Evolutionary conservation across 1,140 invertebrate genomes (phyloP), one percentile per base, ranked within the genome.

Genomic region (Drosophila teissieri): DNA sequence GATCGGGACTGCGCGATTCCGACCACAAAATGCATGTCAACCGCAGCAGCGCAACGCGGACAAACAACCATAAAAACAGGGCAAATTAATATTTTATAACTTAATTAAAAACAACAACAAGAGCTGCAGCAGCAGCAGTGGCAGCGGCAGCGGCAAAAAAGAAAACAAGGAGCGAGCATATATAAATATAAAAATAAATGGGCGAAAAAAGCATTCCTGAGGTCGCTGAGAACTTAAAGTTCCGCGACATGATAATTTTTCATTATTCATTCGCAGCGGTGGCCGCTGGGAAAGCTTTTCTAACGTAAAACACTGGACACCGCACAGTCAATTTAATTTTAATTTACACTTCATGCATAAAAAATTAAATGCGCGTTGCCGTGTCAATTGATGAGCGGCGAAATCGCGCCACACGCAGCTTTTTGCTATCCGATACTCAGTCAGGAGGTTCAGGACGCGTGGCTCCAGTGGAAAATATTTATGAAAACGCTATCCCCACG

Each of bases 1-100:
- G 49, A 70, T 49, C 56, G 36, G 74, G 54, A 60, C 39, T 62
- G 42, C 22, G 64, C 52, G 67, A 57, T 46, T 72, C 53, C 37
- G 46, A 83, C 80, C 80, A 70, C 80, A 79, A 82, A 82, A 83
- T 83, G 80, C 80, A 82, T 83, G 74, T 78, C 80, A 75, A 82
- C 80, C 80, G 56, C 80, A 82, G 63, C 34, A 55, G 49, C 73
- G 24, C 63, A 69, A 15, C 73, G 52, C 36, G 42, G 27, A 67
- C 37, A 64, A 51, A 73, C 60, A 68, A 55, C 57, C 55, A 61
- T 70, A 80, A 57, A 57, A 80, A 76, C 57, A 81, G 57, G 54
- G 52, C 75, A 83, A 83, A 83, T 83, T 83, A 83, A 83, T 83
- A 83, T 83, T 83, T 83, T 83, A 83, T 83, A 84, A 83, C 80